Evolutionary conservation across 1,140 invertebrate species (phyloP), one percentile per base, ranked within the genome.

Genomic region (Saccostrea cuccullata): DNA sequence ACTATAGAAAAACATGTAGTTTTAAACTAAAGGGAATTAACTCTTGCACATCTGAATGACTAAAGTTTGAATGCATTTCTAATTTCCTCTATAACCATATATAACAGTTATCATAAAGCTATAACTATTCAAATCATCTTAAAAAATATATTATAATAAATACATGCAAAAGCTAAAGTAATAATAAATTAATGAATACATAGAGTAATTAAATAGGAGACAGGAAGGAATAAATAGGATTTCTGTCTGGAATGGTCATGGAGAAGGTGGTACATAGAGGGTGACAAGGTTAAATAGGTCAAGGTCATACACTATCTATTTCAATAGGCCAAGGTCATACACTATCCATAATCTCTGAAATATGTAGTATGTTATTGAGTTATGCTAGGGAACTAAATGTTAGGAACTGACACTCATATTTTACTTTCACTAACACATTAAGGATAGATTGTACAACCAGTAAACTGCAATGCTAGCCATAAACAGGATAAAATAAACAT

Each of bases 191-290:
- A 17, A 77, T 2, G 30, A 12, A 77, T 36, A 77, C 11, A 77
- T 2, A 77, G 12, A 30, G 15, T 30, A 30, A 77, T 26, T 13
- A 77, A 64, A 64, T n/a, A 64, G 58, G 70, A 77, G 70, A 77
- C 26, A 77, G 67, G 67, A 13, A 17, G 70, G 26, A 13, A 30
- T 77, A 36, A 5, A 77, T 77, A 77, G 70, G 70, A 77, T 77
- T 77, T 77, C 70, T 77, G 26, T 77, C 70, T 77, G 70, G 70
- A 77, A 77, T 77, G 70, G 70, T 77, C 70, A 77, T 77, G 26
- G 70, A 36, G 70, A 26, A 13, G 70, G 70, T 73, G 26, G 70
- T 77, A 77, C 30, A 77, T 15, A 77, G 26, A 77, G 23, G 70
- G 30, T 47, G 6, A 47, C 70, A 77, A 77, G 70, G 30, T 77